These are phyloP conservation scores for Graptemys geographica DNA, from an alignment of 2,797 vertebrate species.

Conservation along the genomic window DNA sequence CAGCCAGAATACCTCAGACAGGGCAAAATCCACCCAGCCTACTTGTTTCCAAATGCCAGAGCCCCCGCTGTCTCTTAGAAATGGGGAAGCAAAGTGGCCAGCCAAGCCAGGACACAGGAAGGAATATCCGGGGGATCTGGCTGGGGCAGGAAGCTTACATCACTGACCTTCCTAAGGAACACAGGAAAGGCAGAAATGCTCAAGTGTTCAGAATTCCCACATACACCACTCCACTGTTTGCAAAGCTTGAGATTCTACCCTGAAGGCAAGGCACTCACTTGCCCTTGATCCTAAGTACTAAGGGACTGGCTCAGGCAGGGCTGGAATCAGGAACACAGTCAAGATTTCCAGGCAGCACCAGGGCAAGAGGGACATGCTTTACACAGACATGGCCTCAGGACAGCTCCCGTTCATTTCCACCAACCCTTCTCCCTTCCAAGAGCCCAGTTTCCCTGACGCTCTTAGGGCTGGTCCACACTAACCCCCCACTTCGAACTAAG, in stretches of 20 bases:
- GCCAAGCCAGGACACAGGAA: neutral
- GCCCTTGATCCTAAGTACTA: neutral
- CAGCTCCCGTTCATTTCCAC: neutral
- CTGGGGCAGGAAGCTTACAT: neutral
- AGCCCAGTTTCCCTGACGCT: neutral
- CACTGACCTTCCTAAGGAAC: neutral
- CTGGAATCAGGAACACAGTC: neutral
- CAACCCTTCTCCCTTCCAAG: neutral
- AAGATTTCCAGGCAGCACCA: neutral
- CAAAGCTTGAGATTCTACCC: neutral
- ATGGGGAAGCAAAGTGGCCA: neutral
- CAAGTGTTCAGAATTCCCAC: neutral
- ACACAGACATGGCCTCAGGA: neutral
- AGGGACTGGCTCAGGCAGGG: neutral
- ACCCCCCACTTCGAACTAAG: too few species aligned
- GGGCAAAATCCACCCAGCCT: neutral
- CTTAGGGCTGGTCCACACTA: neutral
- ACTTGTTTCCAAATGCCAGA: neutral
- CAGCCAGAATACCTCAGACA: neutral
- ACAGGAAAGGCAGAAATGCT: neutral
- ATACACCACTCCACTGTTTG: neutral
- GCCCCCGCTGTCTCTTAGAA: neutral
- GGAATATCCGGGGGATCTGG: neutral
- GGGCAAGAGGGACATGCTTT: neutral
- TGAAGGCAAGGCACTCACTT: neutral